Evolutionary conservation across 2,113 vertebrate species (phyloP), one percentile per base, ranked within the genome.

Genomic region (Forbesichthys papilliferus): DNA sequence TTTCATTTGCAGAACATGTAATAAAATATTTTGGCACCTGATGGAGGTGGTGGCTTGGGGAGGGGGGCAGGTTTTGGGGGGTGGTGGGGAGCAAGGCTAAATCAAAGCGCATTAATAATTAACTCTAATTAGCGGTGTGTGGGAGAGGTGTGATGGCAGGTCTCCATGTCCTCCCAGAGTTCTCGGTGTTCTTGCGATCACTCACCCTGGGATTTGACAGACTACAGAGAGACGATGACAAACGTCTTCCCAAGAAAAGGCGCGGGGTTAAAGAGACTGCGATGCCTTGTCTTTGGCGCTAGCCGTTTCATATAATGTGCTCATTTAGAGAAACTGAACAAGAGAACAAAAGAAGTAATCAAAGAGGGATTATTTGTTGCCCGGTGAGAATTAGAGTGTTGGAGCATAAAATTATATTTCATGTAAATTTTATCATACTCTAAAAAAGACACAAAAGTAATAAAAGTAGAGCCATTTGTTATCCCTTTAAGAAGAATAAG

Each of bases 31-130:
- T 69, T 89, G 86, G 87, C 87, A 88, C 77, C 74, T 85, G 87
- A 86, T 86, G 86, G 69, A 67, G 74, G 69, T 74, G 54, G 54
- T 12, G 16, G 53, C 1, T n/a, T 9, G n/a, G 13, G 1, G 13
- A n/a, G 16, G 16, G n/a, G 3, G 13, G n/a, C 53, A 27, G 11
- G 20, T 27, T 27, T 27, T 27, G 1, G 27, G 10, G 9, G n/a
- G 51, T 4, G 51, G 51, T 48, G n/a, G 48, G 80, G 82, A 84
- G 88, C 80, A 63, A 71, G 80, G 82, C 81, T 83, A 84, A 90
- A 92, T 93, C 91, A 93, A 92, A 93, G 89, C 61, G 78, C 91
- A 91, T 92, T 91, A 92, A 93, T 93, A 91, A 93, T 93, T 89
- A 91, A 90, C 80, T 88, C 77, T 92, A 92, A 93, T 93, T 93